Conservation (phyloP, 2,797 vertebrate species). For the Pipistrellus nathusii region DNA sequence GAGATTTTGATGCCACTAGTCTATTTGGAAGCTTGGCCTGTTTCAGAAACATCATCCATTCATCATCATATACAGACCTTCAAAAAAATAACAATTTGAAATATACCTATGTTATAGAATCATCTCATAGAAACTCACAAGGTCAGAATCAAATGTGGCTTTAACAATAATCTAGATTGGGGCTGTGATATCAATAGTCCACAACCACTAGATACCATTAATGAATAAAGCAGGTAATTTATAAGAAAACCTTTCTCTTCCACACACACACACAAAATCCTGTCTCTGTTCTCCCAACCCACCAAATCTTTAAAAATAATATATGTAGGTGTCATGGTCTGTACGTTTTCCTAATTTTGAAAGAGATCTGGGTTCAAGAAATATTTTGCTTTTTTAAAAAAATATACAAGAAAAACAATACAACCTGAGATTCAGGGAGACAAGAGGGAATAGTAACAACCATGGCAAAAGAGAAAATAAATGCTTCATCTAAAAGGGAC, state of each 20-base stretch:
- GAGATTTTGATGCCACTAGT: background rate
- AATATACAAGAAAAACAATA: background rate
- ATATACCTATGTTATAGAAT: constrained; percentile 1
- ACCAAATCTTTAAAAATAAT: background rate
- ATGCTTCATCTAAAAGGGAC: background rate
- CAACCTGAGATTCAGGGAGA: constrained; percentile 1
- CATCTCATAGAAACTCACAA: background rate
- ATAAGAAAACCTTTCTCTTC: constrained; percentile 3
- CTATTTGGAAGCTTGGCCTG: background rate
- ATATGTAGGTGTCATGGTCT: background rate
- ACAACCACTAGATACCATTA: background rate
- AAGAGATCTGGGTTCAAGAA: background rate
- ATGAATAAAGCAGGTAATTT: background rate
- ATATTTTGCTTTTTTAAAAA: background rate
- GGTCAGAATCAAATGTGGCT: constrained; percentile 18
- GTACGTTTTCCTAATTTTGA: constrained; percentile 29
- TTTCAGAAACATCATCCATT: background rate
- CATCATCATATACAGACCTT: background rate
- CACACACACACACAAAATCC: background rate
- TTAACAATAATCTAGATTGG: background rate
- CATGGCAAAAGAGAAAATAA: constrained; percentile 38
- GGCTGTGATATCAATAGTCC: background rate
- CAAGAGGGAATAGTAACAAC: background rate
- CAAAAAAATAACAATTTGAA: constrained; percentile 21
- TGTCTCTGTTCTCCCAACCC: too few relatives aligned